Base-by-base conservation (phyloP, 2,113 vertebrate species). In the Zosterops hypoxanthus region DNA sequence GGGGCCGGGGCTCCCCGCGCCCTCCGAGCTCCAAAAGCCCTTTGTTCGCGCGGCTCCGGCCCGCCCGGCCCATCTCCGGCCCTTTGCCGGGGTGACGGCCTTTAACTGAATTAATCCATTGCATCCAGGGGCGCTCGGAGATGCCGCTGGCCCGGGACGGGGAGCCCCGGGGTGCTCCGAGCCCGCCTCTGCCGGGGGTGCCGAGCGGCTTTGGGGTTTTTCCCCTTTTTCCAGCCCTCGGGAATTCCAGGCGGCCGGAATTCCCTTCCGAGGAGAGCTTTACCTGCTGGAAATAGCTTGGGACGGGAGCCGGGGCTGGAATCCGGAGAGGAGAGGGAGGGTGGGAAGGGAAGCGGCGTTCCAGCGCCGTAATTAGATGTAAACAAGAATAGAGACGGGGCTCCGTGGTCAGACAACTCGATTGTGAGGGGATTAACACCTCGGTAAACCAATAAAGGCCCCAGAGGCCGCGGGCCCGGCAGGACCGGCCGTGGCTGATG, bases 361-460 rank as follows among this genome's bases (percentile, higher is more conserved):
- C 97, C 90, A 97, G 97, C 80, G 86, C 87, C 97, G 92, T 98
- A 98, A 98, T 98, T 98, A 98, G 98, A 97, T 96, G 96, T 97
- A 98, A 98, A 98, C 97, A 98, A 98, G 97, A 98, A 97, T 95
- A 96, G 97, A 96, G 96, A 95, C 94, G 92, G 96, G 97, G 72
- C 77, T 93, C 89, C 53, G 7, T 34, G 90, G 96, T 95, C 96
- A 95, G 92, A 97, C 97, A 95, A 77, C 87, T 92, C 85, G 90
- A 97, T 98, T 98, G 98, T 97, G 90, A 79, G 79, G 88, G 98
- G 98, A 98, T 98, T 98, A 98, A 97, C 98, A 98, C 97, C 94
- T 97, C 97, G 97, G 95, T 98, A 97, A 98, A 97, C 96, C 96
- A 96, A 97, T 98, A 97, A 97, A 97, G 92, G 92, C 95, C 81